These are phyloP conservation scores for Thysanoteuthis rhombus DNA, from an alignment of 2,888 invertebrate species.

Conservation along the genomic window DNA sequence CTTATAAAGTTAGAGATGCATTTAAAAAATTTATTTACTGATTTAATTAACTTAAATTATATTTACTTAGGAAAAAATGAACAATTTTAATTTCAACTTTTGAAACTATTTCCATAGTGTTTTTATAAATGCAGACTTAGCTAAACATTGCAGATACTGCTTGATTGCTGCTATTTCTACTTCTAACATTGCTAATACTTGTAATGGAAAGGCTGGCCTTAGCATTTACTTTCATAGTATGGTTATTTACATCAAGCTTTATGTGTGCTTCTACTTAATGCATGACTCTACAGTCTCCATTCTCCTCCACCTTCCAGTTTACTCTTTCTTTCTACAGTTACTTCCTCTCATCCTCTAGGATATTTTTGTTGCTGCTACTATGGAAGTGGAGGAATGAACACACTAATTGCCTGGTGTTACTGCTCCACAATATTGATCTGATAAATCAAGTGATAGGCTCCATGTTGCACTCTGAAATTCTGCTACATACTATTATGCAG, in stretches of 20 bases:
- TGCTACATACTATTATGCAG: not conserved
- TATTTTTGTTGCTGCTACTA: not conserved
- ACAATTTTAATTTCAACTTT: not conserved
- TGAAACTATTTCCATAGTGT: not conserved
- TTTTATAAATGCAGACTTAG: not conserved
- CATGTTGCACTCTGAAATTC: not conserved
- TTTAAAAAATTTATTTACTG: not conserved
- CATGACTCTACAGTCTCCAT: not conserved
- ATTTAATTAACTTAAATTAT: too few species aligned
- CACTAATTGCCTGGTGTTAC: not conserved
- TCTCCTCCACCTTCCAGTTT: not conserved
- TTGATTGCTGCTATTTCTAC: not conserved
- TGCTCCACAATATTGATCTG: constrained; percentile 17
- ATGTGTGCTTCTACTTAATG: not conserved
- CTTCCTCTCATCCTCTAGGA: not conserved
- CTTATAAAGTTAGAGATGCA: not conserved
- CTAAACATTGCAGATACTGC: not conserved
- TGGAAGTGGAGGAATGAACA: constrained; percentile 16
- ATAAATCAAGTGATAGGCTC: not conserved
- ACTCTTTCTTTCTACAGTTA: not conserved
- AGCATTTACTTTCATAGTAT: not conserved
- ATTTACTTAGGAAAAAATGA: not conserved
- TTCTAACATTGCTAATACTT: not conserved
- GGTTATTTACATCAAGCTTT: not conserved
- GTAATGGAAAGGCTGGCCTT: too few species aligned